Evolutionary conservation across 2,113 vertebrate species (phyloP).

Genomic region (Candoia aspera): DNA sequence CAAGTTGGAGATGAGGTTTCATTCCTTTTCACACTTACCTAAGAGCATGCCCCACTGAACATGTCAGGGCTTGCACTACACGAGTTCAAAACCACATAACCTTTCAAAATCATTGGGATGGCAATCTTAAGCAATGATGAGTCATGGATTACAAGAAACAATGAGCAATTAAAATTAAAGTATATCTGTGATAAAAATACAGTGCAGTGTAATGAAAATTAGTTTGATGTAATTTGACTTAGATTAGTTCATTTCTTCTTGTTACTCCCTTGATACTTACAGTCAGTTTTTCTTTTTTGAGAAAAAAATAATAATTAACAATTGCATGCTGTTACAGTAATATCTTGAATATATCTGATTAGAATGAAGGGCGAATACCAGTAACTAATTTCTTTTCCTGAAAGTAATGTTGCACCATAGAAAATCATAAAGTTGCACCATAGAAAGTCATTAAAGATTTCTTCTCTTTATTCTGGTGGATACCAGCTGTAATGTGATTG

Average conservation of each 20-base stretch:
- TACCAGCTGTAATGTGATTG: neutral
- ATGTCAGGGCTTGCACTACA: neutral
- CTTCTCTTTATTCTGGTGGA: neutral
- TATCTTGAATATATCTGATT: constrained; percentile 1
- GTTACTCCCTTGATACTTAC: neutral
- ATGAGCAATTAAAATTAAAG: constrained; percentile 27
- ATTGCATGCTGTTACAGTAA: neutral
- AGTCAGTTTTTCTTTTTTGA: neutral
- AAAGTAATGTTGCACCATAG: neutral
- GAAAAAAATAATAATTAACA: constrained; percentile 5
- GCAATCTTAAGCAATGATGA: neutral
- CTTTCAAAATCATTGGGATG: neutral
- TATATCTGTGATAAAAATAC: neutral
- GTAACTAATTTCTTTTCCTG: neutral
- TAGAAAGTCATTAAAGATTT: neutral
- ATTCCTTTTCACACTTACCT: neutral
- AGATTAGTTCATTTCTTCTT: neutral
- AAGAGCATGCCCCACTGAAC: neutral
- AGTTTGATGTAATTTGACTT: neutral
- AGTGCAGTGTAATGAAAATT: neutral
- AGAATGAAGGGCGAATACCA: constrained; percentile 4
- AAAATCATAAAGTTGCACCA: neutral
- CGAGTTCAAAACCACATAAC: neutral
- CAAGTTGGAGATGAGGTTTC: neutral
- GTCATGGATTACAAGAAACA: rapidly evolving